Evolutionary conservation across 2,888 invertebrate genomes (phyloP), one percentile per base, ranked within the genome.

Genomic region (Galeruca laticollis): DNA sequence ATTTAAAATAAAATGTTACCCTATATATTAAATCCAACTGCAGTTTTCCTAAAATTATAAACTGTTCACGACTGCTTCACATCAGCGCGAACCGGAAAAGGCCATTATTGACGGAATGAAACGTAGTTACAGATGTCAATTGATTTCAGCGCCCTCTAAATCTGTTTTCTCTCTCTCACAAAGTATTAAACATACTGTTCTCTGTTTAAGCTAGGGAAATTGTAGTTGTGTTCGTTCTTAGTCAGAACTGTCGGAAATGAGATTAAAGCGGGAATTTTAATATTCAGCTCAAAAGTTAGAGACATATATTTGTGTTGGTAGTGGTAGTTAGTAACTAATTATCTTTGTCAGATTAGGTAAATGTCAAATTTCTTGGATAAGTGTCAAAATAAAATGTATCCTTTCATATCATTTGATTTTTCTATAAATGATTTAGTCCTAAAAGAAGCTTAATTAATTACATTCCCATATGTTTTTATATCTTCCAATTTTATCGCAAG

Each of bases 31-130:
- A 13, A 57, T 54, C 26, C 5, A 13, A 33, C 56, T 18, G 18
- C 43, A 59, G 31, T 15, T 63, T 75, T 69, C 63, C 69, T 68
- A 72, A 73, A 73, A 76, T 67, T 70, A 73, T 68, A 62, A 59
- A 60, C 60, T 82, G 84, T 83, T 73, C 76, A 78, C 76, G 70
- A 75, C 82, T 76, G 81, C 82, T 75, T 75, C 74, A 76, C 75
- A 78, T 76, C 79, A 82, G 82, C 84, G 82, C 82, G 81, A 84
- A 86, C 84, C 84, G 87, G 87, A 87, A 87, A 86, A 84, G 84
- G 83, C 85, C 86, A 86, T 85, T 78, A 18, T 79, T 68, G 68
- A 18, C 35, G 60, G 40, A 37, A 51, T 5, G 21, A 13, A 18
- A n/a, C 60, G 6, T 60, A 40, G 60, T 60, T 60, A 67, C 26